Evolutionary conservation across 1,140 invertebrate species (phyloP).

Genomic region (Diploscapter pachys): DNA sequence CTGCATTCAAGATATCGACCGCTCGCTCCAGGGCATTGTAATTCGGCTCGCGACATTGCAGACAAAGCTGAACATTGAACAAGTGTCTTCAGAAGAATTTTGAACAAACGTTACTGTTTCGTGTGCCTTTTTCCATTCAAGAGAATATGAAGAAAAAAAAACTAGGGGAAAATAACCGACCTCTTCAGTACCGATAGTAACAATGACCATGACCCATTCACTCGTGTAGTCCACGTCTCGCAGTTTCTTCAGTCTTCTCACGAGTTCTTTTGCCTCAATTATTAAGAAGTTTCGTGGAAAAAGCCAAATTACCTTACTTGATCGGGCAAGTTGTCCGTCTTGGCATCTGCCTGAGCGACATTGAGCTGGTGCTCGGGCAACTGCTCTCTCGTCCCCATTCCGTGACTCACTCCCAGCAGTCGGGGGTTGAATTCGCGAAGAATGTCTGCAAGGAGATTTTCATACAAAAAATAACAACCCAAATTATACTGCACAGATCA

Average conservation of each 20-base stretch:
- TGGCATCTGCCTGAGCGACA: conserved; percentile 49
- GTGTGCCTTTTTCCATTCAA: not conserved
- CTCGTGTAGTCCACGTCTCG: conserved; percentile 47
- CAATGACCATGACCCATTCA: conserved; percentile 56
- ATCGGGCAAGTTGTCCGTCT: conserved; percentile 45
- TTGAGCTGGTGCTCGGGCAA: conserved; percentile 54
- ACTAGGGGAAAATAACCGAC: conserved; percentile 22
- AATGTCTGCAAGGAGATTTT: conserved; percentile 36
- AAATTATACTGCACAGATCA: not conserved
- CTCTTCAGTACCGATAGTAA: conserved; percentile 57
- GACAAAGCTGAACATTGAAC: conserved; percentile 42
- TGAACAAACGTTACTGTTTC: not conserved
- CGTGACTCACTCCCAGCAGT: conserved; percentile 49
- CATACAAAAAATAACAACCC: not conserved
- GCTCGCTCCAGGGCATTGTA: conserved; percentile 44
- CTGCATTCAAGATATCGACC: conserved; percentile 51
- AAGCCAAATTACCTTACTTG: conserved; percentile 39
- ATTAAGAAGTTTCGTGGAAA: conserved; percentile 11
- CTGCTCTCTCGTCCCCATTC: conserved; percentile 51
- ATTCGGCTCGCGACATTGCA: conserved; percentile 45
- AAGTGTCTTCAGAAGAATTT: not conserved
- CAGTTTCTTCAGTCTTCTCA: conserved; percentile 42
- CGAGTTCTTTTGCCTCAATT: conserved; percentile 42
- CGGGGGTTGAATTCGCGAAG: conserved; percentile 50
- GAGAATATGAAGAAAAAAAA: not conserved